Evolutionary conservation across 2,797 vertebrate genomes (phyloP).

Genomic region (Sebastes matsubarae): DNA sequence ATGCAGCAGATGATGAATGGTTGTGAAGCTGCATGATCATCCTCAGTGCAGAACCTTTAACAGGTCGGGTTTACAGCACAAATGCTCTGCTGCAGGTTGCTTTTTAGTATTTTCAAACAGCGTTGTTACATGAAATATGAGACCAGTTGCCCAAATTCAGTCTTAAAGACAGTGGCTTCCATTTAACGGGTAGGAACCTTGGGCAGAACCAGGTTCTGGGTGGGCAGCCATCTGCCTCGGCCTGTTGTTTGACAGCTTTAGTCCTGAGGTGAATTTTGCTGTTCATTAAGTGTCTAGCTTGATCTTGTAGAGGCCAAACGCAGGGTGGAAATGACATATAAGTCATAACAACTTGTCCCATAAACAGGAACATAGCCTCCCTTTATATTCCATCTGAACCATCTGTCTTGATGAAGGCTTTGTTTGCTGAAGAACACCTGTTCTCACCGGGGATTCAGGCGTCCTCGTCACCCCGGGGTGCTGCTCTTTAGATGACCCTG

Average conservation of each 20-base stretch:
- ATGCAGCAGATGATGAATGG: constrained; percentile 52
- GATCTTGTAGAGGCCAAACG: neutral
- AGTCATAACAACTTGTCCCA: neutral
- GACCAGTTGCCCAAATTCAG: neutral
- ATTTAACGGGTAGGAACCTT: too few relatives aligned
- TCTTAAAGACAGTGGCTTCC: too few relatives aligned
- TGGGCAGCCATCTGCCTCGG: too few relatives aligned
- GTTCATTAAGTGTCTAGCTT: neutral
- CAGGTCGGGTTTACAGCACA: neutral
- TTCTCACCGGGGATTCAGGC: neutral
- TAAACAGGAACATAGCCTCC: neutral
- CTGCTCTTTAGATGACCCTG: neutral
- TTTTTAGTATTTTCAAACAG: too few relatives aligned
- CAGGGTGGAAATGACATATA: neutral
- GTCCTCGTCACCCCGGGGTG: neutral
- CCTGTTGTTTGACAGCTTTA: neutral
- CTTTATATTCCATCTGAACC: neutral
- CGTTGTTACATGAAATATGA: neutral
- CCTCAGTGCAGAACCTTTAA: neutral
- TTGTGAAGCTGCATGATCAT: constrained; percentile 1
- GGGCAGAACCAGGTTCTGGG: too few relatives aligned
- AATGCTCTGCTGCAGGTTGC: neutral
- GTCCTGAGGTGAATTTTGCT: neutral
- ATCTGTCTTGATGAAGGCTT: neutral
- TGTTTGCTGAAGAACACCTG: neutral